A percentile compares a stretch with the other conserved stretches of the same genome.
Evolutionary conservation across 92 coral and sea anemone species (phyloP).

Genomic region (Siderastrea siderea): DNA sequence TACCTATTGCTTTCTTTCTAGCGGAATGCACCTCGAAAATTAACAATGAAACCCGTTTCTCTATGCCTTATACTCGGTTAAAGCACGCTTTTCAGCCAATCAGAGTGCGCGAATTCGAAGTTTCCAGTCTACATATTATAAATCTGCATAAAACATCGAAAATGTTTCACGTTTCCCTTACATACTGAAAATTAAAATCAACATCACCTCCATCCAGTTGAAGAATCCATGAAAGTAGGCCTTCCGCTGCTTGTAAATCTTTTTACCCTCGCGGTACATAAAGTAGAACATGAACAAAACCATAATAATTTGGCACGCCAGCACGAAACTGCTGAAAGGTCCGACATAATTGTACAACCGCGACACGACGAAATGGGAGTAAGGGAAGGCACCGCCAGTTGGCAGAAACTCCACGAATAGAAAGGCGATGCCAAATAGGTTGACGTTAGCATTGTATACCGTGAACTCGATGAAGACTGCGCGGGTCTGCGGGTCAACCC

Average conservation of each 20-base stretch:
- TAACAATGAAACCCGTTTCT: too few relatives aligned
- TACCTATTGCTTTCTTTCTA: too few relatives aligned
- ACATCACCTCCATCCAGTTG: slow-evolving; percentile 89
- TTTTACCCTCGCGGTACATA: slow-evolving; percentile 87
- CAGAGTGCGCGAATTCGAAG: too few relatives aligned
- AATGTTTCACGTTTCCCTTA: neutral
- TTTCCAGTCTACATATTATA: neutral
- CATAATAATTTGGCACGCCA: slow-evolving; percentile 77
- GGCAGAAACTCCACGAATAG: slow-evolving; percentile 92
- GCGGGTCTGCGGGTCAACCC: slow-evolving; percentile 82
- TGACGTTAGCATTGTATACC: slow-evolving; percentile 89
- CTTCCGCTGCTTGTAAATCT: slow-evolving; percentile 74
- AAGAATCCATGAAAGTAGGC: slow-evolving; percentile 91
- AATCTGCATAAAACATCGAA: neutral
- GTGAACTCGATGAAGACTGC: slow-evolving; percentile 90
- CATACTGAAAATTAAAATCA: neutral
- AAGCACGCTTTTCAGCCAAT: too few relatives aligned
- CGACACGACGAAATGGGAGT: slow-evolving; percentile 71
- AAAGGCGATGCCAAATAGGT: slow-evolving; percentile 89
- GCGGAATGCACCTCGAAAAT: too few relatives aligned
- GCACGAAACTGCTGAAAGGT: slow-evolving; percentile 66
- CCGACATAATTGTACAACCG: slow-evolving; percentile 88
- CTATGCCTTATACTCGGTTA: too few relatives aligned
- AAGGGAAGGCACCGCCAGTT: slow-evolving; percentile 86
- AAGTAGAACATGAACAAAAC: slow-evolving; percentile 86